Evolutionary conservation across 37 sponge, comb jelly and placozoan species (phyloP), one percentile per base, ranked within the genome.

Genomic region (Cladorhizidae sp.): DNA sequence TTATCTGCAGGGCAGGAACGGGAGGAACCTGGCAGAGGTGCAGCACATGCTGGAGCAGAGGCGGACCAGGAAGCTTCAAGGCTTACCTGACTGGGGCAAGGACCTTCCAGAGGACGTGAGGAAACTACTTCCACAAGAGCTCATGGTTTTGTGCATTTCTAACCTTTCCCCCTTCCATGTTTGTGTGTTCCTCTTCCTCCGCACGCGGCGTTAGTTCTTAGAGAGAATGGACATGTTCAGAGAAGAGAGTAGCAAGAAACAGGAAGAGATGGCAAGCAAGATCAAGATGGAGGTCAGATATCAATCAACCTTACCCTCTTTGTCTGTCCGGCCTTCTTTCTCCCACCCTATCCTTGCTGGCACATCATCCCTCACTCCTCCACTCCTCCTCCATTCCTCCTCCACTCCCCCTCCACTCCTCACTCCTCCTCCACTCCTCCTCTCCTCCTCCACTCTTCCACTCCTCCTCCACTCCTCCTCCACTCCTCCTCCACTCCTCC

Each of bases 141-240:
- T 40, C 9, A 11, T 26, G 17, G 12, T 31, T 37, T 31, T 37
- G 17, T 69, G 9, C 37, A 67, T 2, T 42, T 20, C 9, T 38
- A 49, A 39, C n/a, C n/a, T n/a, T n/a, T n/a, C 55, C 55, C 55
- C 55, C 55, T 20, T 70, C 58, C 75, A 12, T 41, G 18, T 68
- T 42, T 57, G 28, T 74, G n/a, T n/a, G n/a, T n/a, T n/a, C n/a
- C n/a, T n/a, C n/a, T n/a, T n/a, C n/a, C n/a, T n/a, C n/a, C n/a
- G n/a, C n/a, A n/a, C n/a, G n/a, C n/a, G n/a, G 9, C 21, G 17
- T 31, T 29, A 94, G 95, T 94, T 94, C 57, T 94, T 82, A 86
- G 90, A 89, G 50, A 40, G 95, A 25, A 40, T 94, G 85, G 92
- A 91, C 73, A 17, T 72, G 51, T 94, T 94, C 76, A 85, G 88